Evolutionary conservation across 1,140 invertebrate genomes (phyloP).

Genomic region (Drosophila tani): DNA sequence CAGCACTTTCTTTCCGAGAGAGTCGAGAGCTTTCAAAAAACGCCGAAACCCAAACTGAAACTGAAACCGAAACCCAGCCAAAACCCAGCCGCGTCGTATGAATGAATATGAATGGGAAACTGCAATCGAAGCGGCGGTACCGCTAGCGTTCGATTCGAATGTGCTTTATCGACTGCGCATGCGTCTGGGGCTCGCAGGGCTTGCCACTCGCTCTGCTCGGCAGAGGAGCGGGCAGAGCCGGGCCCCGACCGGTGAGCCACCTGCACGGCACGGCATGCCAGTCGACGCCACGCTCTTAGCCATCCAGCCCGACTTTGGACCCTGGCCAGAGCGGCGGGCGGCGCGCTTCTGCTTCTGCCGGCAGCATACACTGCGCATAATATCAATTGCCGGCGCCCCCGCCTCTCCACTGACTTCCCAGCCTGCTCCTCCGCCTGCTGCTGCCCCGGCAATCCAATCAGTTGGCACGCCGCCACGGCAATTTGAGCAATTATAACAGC

Average conservation of each 20-base stretch:
- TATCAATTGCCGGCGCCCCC: constrained; percentile 41
- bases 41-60: constrained; percentile 41
- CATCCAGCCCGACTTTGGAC: constrained; percentile 32
- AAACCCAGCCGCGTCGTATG: constrained; percentile 41
- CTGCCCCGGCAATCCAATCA: constrained; percentile 24
- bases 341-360: constrained; percentile 40
- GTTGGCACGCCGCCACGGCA: constrained; percentile 64
- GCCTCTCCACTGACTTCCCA: not conserved
- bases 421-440: constrained; percentile 7
- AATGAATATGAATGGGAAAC: constrained; percentile 73
- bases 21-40: constrained; percentile 49
- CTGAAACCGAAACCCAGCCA: constrained; percentile 20
- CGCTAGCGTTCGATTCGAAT: constrained; percentile 79
- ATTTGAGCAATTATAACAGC: constrained; percentile 74
- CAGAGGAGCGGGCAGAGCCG: constrained; percentile 35
- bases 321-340: constrained; percentile 40
- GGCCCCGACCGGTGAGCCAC: constrained; percentile 55
- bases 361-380: constrained; percentile 71
- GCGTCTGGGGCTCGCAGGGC: constrained; percentile 70
- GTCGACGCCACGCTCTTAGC: constrained; percentile 44
- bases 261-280: constrained; percentile 62
- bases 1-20: constrained; percentile 23
- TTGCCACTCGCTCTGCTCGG: constrained; percentile 52
- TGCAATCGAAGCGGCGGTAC: constrained; percentile 59
- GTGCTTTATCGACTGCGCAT: constrained; percentile 79